A percentile compares a stretch with the other conserved stretches of the same genome.
Evolutionary conservation across 1,140 invertebrate genomes (phyloP).

Genomic region (Lepidurus apus): DNA sequence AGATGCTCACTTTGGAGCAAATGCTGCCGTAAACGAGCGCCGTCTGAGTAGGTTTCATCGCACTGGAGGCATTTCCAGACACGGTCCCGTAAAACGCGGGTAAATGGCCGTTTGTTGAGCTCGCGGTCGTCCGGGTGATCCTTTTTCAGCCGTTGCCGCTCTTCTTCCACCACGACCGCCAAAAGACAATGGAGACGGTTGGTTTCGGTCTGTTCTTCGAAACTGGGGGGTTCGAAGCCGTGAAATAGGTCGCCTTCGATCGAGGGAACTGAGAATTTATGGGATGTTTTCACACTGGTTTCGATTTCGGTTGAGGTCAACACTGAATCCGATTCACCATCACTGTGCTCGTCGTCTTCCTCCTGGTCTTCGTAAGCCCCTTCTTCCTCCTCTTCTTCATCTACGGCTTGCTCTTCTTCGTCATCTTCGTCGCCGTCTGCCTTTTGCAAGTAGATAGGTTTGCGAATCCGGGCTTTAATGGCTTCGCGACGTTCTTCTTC

Average conservation of each 20-base stretch:
- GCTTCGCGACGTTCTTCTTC: background rate
- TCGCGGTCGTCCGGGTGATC: background rate
- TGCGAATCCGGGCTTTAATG: background rate
- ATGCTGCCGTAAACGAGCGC: background rate
- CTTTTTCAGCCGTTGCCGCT: background rate
- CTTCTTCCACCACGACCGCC: background rate
- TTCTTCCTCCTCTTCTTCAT: background rate
- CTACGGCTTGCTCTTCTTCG: background rate
- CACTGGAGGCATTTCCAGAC: conserved; percentile 12
- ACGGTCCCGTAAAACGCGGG: background rate
- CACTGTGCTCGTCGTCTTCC: background rate
- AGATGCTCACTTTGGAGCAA: background rate
- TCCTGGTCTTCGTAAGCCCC: background rate
- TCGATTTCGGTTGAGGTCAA: background rate
- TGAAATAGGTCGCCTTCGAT: background rate
- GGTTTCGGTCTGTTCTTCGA: background rate
- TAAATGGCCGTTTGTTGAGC: background rate
- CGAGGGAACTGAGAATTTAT: background rate
- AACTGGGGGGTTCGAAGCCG: background rate
- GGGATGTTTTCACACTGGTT: background rate
- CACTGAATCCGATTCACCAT: background rate
- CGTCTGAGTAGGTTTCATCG: background rate
- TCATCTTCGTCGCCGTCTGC: conserved; percentile 1
- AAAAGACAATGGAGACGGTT: background rate
- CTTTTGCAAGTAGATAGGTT: conserved; percentile 10